These are phyloP conservation scores for Cairina moschata DNA, from an alignment of 2,113 vertebrate species.

Conservation along the genomic window DNA sequence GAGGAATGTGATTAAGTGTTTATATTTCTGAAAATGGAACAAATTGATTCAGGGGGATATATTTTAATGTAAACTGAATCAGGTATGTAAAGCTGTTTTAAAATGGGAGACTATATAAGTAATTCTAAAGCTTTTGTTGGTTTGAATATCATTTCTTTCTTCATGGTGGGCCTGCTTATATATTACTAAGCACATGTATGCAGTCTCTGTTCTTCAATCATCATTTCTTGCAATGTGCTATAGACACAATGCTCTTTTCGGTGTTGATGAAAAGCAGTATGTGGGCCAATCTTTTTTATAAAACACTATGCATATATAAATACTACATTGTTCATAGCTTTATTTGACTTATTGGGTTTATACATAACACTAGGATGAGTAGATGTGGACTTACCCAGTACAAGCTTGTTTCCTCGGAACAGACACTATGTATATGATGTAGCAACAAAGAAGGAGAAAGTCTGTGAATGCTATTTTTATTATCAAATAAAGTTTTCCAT, in stretches of 20 bases:
- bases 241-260: slow-evolving; percentile 89
- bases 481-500: slow-evolving; percentile 98
- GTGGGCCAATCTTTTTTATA: slow-evolving; percentile 95
- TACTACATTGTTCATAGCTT: slow-evolving; percentile 99
- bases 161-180: slow-evolving; percentile 91
- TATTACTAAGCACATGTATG: slow-evolving; percentile 91
- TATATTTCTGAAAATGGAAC: slow-evolving; percentile 95
- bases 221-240: slow-evolving; percentile 90
- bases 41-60: slow-evolving; percentile 90
- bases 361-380: slow-evolving; percentile 91
- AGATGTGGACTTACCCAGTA: slow-evolving; percentile 88
- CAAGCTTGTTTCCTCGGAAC: slow-evolving; percentile 88
- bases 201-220: slow-evolving; percentile 89
- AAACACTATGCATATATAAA: slow-evolving; percentile 99
- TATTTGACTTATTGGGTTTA: slow-evolving; percentile 94
- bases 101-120: slow-evolving; percentile 87
- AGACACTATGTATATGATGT: slow-evolving; percentile 92
- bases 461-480: slow-evolving; percentile 98
- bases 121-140: slow-evolving; percentile 86
- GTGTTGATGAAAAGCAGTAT: slow-evolving; percentile 93
- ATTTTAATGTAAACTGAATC: slow-evolving; percentile 97
- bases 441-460: slow-evolving; percentile 89
- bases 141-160: slow-evolving; percentile 82
- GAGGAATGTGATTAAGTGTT: slow-evolving; percentile 97
- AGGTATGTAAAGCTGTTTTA: slow-evolving; percentile 97